Evolutionary conservation across 2,888 invertebrate species (phyloP).

Genomic region (Volucella inflata): DNA sequence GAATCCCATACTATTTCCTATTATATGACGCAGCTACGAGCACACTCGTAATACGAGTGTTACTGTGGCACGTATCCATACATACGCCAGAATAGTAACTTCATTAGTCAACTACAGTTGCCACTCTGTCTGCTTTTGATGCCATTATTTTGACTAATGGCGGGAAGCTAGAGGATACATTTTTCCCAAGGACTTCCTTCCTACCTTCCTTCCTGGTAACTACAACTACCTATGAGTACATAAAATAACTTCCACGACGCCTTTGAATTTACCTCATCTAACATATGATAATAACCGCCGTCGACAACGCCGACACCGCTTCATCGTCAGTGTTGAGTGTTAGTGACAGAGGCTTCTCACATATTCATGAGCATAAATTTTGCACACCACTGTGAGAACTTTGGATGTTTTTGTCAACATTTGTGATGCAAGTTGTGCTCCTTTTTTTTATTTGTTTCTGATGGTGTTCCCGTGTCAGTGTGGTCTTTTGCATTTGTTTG

Average conservation of each 20-base stretch:
- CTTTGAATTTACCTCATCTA: slow-evolving; percentile 48
- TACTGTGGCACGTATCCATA: neutral
- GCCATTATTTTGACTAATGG: slow-evolving; percentile 71
- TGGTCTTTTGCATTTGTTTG: slow-evolving; percentile 55
- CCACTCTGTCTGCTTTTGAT: slow-evolving; percentile 26
- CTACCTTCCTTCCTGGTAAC: slow-evolving; percentile 67
- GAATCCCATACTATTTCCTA: slow-evolving; percentile 34
- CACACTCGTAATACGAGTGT: slow-evolving; percentile 18
- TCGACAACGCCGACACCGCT: neutral
- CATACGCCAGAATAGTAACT: slow-evolving; percentile 37
- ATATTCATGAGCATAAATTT: slow-evolving; percentile 69
- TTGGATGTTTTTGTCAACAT: slow-evolving; percentile 59
- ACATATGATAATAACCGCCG: slow-evolving; percentile 63
- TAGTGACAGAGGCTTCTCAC: slow-evolving; percentile 37
- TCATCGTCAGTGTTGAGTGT: too few relatives aligned
- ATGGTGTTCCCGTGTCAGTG: too few relatives aligned
- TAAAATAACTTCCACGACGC: slow-evolving; percentile 31
- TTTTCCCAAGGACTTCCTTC: slow-evolving; percentile 73
- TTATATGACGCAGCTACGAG: slow-evolving; percentile 41
- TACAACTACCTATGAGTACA: slow-evolving; percentile 31
- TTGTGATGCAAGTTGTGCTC: slow-evolving; percentile 41
- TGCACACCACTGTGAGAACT: slow-evolving; percentile 36
- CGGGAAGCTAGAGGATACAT: slow-evolving; percentile 67
- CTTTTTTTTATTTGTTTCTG: neutral
- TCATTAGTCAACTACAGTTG: slow-evolving; percentile 50